Evolutionary conservation across 1,140 invertebrate species (phyloP), one percentile per base, ranked within the genome.

Genomic region (Octopus bimaculoides): DNA sequence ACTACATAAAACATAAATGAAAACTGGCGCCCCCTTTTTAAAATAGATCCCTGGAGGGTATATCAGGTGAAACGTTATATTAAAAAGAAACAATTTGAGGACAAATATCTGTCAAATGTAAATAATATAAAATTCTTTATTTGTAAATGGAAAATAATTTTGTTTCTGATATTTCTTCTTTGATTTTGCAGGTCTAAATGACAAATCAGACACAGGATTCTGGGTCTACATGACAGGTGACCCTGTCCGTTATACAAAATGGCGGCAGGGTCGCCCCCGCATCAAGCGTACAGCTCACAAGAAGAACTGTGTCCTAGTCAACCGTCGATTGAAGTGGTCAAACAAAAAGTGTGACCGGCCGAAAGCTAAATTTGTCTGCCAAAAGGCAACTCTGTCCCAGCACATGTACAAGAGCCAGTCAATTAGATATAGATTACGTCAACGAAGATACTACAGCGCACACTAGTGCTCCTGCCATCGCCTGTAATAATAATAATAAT

Each of bases 241-340:
- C 56, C 75, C 82, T 5, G 78, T 85, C 0, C 77, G 75, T 0
- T 83, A 83, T 77, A 84, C 81, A 54, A 85, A 85, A 80, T 89
- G 88, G 88, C 83, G 84, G 75, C 78, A 75, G 5, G 83, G 82
- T 5, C 82, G 80, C 26, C 87, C 87, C 9, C 81, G 84, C 10
- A 81, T 85, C 17, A 82, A 83, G 75, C 80, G 86, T 14, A 83
- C 66, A 9, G 53, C 81, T 3, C 80, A 84, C 74, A 84, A 83
- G 80, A 87, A 87, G 81, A 87, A 85, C 81, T 89, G 88, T 82
- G 86, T 87, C 5, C 82, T 87, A n/a, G 87, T 89, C 10, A 85
- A 85, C 73, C 86, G 86, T 66, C 83, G 83, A 52, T 53, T 79
- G 12, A 86, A 86, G 52, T 88, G 87, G 87, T 82, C 81, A 75